Percentiles rank a stretch among this genome's conserved stretches.
Evolutionary conservation across 2,113 vertebrate genomes (phyloP).

Genomic region (Pandion haliaetus): DNA sequence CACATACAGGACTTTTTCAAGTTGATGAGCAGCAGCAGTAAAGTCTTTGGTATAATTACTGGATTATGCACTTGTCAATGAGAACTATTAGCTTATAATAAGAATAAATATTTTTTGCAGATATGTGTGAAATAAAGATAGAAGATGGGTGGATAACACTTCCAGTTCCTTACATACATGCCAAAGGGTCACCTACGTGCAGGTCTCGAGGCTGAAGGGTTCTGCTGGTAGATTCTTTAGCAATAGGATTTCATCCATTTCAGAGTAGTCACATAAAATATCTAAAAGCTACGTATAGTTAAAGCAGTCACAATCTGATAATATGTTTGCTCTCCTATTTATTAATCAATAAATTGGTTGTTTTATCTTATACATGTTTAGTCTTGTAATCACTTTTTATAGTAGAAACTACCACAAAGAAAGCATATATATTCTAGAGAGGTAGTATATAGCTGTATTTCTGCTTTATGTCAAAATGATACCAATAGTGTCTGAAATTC

Average conservation of each 20-base stretch:
- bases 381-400: neutral
- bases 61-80: neutral
- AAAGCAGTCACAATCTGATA: neutral
- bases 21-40: neutral
- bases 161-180: neutral
- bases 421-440: neutral
- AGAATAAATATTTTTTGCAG: neutral
- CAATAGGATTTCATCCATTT: neutral
- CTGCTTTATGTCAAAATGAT: neutral
- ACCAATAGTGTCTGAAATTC: neutral
- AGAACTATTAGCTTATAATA: neutral
- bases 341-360: neutral
- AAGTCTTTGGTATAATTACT: neutral
- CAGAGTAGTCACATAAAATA: neutral
- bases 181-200: neutral
- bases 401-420: neutral
- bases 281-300: neutral
- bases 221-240: neutral
- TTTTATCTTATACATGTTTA: neutral
- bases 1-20: neutral
- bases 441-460: neutral
- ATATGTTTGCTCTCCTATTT: neutral
- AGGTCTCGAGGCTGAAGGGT: neutral
- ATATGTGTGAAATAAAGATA: neutral
- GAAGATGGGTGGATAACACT: neutral